Base-by-base conservation (phyloP, 2,113 vertebrate species). In the Myotis yumanensis region DNA sequence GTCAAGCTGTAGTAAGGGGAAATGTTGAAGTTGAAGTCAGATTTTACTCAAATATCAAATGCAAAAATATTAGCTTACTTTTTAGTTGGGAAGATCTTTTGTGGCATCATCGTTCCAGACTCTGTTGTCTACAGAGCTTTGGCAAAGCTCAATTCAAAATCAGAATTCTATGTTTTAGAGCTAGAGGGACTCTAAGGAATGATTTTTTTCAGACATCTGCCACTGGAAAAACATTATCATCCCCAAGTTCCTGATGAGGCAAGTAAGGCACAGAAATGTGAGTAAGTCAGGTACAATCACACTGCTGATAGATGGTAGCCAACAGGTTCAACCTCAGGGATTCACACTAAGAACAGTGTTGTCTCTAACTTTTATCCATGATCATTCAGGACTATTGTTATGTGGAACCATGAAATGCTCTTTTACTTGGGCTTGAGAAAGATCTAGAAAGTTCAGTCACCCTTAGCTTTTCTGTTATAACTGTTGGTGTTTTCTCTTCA, bases 1-100 rank as follows among this genome's bases (percentile, higher is more conserved):
- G 93, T 95, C 94, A 93, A 91, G 81, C 66, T 48, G 76, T 54
- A 85, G 95, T 91, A 96, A 64, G 90, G 37, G 37, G 57, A 95
- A 96, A 73, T 66, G n/a, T 91, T 68, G 66, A 86, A 87, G n/a
- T 91, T 68, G 66, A 86, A 87, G 30, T 80, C 57, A 84, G 69
- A 90, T 91, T 95, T 95, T 95, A 30, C 71, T 89, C 20, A 81
- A 92, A 89, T 92, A 18, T 4, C 75, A 91, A 95, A 82, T 86
- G n/a, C 30, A 82, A 69, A 80, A 64, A 52, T 0, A 6, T 73
- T 85, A 85, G 43, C 62, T 92, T 86, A 23, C 25, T 77, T 94
- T 84, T 83, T 20, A 69, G 16, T 28, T 94, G 59, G n/a, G 17
- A 68, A 37, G 57, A 59, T 86, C 51, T 83, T 16, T 1, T 20